phyloP scores from a whole-genome alignment of 2,113 vertebrate species.

The Scolopax mira region DNA sequence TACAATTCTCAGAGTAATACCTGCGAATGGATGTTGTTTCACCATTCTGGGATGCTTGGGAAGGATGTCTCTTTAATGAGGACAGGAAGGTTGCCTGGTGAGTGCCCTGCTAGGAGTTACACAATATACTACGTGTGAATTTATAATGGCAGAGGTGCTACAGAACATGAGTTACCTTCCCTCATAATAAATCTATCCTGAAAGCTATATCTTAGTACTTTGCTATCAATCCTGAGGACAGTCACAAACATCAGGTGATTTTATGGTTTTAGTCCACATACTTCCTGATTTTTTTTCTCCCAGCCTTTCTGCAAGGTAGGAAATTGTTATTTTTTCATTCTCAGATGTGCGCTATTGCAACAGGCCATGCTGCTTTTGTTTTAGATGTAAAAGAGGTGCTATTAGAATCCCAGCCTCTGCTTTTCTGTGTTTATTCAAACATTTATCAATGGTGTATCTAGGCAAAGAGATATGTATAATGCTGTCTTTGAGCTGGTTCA shows the following conservation, averaged over 20 bases:
- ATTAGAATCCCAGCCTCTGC: background rate
- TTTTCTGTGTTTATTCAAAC: background rate
- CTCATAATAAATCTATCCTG: background rate
- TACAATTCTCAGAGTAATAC: background rate
- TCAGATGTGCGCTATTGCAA: background rate
- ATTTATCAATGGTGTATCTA: background rate
- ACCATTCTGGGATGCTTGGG: background rate
- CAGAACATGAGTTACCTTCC: rapidly evolving
- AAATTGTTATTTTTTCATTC: background rate
- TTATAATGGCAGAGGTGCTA: background rate
- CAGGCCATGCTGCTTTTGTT: background rate
- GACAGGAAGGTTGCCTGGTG: background rate
- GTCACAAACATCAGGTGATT: background rate
- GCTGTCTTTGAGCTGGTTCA: background rate
- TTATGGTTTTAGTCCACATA: rapidly evolving
- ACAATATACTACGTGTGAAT: background rate
- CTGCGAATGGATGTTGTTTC: background rate
- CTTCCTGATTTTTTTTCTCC: background rate
- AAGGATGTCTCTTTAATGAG: background rate
- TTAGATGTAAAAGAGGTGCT: background rate
- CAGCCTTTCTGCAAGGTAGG: background rate
- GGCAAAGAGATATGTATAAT: background rate
- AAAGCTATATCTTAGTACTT: background rate
- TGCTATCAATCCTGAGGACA: background rate
- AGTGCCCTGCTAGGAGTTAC: background rate